Evolutionary conservation across 2,888 invertebrate genomes (phyloP), one percentile per base, ranked within the genome.

Genomic region (Pemphredon lugubris): DNA sequence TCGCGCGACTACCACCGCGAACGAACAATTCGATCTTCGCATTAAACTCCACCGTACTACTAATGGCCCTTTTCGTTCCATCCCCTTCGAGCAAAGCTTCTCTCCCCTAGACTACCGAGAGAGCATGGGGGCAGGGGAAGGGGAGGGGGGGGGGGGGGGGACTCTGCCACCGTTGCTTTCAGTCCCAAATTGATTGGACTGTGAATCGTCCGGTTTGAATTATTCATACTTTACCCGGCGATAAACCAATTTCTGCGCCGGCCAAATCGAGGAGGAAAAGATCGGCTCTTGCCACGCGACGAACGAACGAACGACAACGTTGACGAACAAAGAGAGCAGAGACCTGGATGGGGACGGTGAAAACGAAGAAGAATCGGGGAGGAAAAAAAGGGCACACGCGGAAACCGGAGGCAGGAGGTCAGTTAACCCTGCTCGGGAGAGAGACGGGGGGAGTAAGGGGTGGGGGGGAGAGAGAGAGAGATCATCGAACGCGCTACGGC

Each of bases 201-300:
- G 83, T 81, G 83, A 86, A 84, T 83, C 82, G 86, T 83, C 77
- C 82, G 80, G 81, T 75, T 76, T 88, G 88, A 88, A 88, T 88
- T 84, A 88, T 88, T 87, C 88, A 88, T 88, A 82, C 83, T 82
- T 86, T 87, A 86, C 84, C 83, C 83, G 78, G 70, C 84, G 83
- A 85, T 86, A 87, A 87, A 86, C 85, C 87, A 86, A 88, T 88
- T 88, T 87, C 83, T 77, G 79, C 76, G 40, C 50, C 5, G 81
- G 77, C 75, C 81, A 81, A 86, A 85, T 85, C 79, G 75, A 67
- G 74, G 74, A 72, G 72, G 75, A 79, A 77, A 75, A 68, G 72
- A 75, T 79, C 72, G 78, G 63, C 53, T 42, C 18, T 11, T 23
- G 75, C 65, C 72, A 64, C 78, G 64, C 75, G 69, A 75, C 39